Percentiles rank a stretch among this genome's conserved stretches.
phyloP scores from a whole-genome alignment of 2,797 vertebrate species.

The Threskiornis aethiopicus region DNA sequence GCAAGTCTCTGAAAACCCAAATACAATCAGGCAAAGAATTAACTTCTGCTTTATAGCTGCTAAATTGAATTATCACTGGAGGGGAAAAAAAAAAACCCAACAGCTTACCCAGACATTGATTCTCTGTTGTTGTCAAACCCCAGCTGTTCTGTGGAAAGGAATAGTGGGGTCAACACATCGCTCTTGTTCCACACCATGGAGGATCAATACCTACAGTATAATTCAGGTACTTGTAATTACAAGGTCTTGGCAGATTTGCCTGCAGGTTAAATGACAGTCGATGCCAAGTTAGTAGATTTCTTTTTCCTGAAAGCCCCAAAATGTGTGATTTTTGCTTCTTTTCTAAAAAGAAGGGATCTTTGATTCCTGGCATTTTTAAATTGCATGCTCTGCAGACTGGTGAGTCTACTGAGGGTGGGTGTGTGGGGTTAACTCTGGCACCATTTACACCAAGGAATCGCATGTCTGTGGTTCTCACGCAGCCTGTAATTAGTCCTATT shows the following conservation, averaged over 20 bases:
- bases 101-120: not conserved
- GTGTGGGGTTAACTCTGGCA: not conserved
- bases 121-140: slow-evolving; percentile 7
- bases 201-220: slow-evolving; percentile 23
- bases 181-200: not conserved
- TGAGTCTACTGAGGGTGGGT: rapidly evolving
- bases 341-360: not conserved
- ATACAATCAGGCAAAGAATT: not conserved
- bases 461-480: not conserved
- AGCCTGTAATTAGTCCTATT: not conserved
- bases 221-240: slow-evolving; percentile 17
- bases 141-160: not conserved
- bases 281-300: not conserved
- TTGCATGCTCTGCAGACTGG: not conserved
- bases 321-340: not conserved
- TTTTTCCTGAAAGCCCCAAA: not conserved
- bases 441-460: not conserved
- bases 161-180: not conserved
- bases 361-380: not conserved
- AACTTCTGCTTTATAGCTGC: not conserved
- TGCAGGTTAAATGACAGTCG: not conserved
- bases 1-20: not conserved
- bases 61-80: slow-evolving; percentile 35
- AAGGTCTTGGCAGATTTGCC: not conserved
- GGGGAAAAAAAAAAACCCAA: not conserved